These are phyloP conservation scores for Peromyscus polionotus DNA, from an alignment of 2,113 vertebrate species.

Conservation along the genomic window DNA sequence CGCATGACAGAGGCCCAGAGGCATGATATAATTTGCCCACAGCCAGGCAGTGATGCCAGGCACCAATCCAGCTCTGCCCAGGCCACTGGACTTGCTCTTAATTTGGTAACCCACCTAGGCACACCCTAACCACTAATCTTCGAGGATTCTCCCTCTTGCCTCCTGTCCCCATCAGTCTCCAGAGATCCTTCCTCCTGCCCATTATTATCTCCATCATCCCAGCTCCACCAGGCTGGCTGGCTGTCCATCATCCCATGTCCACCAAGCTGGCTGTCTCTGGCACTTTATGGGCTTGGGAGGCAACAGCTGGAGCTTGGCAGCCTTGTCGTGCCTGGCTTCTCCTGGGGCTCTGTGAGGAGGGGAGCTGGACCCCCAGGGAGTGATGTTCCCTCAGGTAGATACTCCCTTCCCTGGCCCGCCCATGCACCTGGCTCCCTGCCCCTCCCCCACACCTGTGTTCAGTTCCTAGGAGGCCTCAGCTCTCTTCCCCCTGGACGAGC, in stretches of 20 bases:
- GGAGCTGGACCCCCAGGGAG: constrained; percentile 55
- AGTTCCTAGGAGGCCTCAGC: constrained; percentile 27
- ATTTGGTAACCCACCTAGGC: neutral
- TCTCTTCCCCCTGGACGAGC: constrained; percentile 41
- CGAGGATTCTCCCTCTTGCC: neutral
- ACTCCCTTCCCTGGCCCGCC: constrained; percentile 20
- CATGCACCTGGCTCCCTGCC: constrained; percentile 74
- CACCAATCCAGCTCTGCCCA: constrained; percentile 10
- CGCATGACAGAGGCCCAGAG: constrained; percentile 24
- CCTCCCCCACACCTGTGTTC: constrained; percentile 78
- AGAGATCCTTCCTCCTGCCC: neutral
- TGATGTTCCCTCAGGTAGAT: constrained; percentile 60
- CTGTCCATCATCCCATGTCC: neutral
- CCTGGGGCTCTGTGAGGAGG: constrained; percentile 53
- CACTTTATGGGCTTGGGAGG: constrained; percentile 52
- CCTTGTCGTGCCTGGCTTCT: constrained; percentile 50
- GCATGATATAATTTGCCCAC: constrained; percentile 67
- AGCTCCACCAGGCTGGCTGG: neutral
- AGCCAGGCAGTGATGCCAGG: constrained; percentile 4
- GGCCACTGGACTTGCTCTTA: neutral
- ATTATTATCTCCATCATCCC: neutral
- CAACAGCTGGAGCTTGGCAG: constrained; percentile 67
- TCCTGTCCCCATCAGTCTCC: neutral
- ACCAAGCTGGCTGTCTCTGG: neutral
- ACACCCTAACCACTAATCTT: neutral